Percentiles rank a stretch among this genome's conserved stretches.
phyloP scores from a whole-genome alignment of 1,140 invertebrate genomes.

The Phocides pigmalion region DNA sequence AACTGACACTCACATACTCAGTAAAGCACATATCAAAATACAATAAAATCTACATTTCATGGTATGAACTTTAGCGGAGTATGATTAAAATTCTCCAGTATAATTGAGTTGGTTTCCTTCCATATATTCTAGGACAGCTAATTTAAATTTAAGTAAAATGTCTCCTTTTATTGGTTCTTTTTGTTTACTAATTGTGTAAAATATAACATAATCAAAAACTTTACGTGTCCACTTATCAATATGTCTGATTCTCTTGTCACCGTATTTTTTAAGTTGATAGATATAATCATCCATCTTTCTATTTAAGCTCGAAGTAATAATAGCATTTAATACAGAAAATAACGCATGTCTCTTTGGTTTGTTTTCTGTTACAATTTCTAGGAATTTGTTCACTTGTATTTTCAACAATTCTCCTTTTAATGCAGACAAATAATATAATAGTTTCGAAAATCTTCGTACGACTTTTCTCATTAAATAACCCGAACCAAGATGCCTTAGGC shows the following conservation, averaged over 20 bases:
- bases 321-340: conserved; percentile 40
- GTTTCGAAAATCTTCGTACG: conserved; percentile 38
- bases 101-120: conserved; percentile 12
- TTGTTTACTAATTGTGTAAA: conserved; percentile 43
- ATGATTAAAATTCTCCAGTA: conserved; percentile 3
- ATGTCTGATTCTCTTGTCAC: conserved; percentile 24
- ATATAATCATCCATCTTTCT: conserved; percentile 48
- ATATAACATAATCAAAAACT: conserved; percentile 42
- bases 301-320: conserved; percentile 37
- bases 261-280: conserved; percentile 42
- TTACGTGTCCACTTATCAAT: conserved; percentile 40
- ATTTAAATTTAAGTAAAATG: conserved; percentile 41
- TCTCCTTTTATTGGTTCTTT: conserved; percentile 33
- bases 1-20: background rate
- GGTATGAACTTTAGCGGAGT: background rate
- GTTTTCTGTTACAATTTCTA: conserved; percentile 31
- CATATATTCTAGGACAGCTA: conserved; percentile 43
- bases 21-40: background rate
- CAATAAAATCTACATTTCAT: conserved; percentile 37
- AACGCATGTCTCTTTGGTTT: conserved; percentile 38
- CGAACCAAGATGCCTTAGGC: conserved; percentile 38
- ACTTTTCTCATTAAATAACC: conserved; percentile 41
- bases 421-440: conserved; percentile 33
- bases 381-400: conserved; percentile 35
- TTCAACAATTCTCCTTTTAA: conserved; percentile 34